These are phyloP conservation scores for Amphipoea lucens DNA, from an alignment of 2,888 invertebrate species.

Conservation along the genomic window DNA sequence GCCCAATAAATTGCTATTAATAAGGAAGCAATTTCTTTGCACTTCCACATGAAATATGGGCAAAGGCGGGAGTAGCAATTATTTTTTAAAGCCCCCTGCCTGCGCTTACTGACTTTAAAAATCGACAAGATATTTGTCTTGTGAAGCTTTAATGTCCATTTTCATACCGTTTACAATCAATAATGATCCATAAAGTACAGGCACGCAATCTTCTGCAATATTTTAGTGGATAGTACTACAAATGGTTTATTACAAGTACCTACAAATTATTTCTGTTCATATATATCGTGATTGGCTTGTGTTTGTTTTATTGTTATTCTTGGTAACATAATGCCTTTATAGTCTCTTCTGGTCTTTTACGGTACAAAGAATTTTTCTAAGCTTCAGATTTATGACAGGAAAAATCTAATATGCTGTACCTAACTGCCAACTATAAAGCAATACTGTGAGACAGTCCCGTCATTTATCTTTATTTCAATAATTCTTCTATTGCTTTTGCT, in stretches of 20 bases:
- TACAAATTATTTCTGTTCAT: conserved; percentile 28
- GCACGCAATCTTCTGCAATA: conserved; percentile 62
- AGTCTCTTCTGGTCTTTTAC: neutral
- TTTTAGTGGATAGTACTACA: conserved; percentile 63
- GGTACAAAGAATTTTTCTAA: neutral
- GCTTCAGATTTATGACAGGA: neutral
- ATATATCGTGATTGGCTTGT: conserved; percentile 21
- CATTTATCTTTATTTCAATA: neutral
- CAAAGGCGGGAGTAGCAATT: conserved; percentile 73
- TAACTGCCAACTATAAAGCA: conserved; percentile 3
- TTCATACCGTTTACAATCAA: conserved; percentile 80
- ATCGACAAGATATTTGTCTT: conserved; percentile 78
- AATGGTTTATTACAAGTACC: conserved; percentile 50
- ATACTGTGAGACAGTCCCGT: neutral
- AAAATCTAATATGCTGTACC: neutral
- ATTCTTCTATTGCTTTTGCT: too few species aligned
- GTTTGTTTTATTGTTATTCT: conserved; percentile 18
- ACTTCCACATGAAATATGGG: conserved; percentile 66
- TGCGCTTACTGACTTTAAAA: conserved; percentile 69
- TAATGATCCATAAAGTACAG: conserved; percentile 72
- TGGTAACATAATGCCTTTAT: neutral
- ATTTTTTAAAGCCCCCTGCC: conserved; percentile 77
- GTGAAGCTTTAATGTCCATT: conserved; percentile 77
- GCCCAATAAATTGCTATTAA: conserved; percentile 70
- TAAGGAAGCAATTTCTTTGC: conserved; percentile 71